phyloP scores from a whole-genome alignment of 2,113 vertebrate species.

The Dissostichus mawsoni region DNA sequence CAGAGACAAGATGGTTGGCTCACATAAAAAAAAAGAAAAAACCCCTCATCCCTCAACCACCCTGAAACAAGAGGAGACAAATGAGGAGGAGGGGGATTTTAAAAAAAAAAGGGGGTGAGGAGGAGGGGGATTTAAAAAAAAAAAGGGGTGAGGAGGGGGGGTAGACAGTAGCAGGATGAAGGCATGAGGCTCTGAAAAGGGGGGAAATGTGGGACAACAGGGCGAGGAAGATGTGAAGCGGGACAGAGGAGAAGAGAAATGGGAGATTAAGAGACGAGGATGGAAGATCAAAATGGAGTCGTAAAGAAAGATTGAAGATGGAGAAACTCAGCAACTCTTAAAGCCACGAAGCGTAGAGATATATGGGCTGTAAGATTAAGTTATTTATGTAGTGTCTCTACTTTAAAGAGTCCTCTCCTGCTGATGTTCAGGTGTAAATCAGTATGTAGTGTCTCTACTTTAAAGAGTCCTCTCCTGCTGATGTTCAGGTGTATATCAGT shows the following conservation, averaged over 20 bases:
- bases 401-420: no score
- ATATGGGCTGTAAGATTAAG: no score
- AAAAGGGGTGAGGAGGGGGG: conserved; percentile 2
- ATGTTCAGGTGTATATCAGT: no score
- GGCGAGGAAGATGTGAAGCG: conserved; percentile 41
- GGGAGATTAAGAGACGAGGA: conserved; percentile 15
- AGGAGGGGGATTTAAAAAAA: no score
- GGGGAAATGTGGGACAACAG: conserved; percentile 36
- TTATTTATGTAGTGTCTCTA: no score
- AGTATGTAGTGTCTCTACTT: no score
- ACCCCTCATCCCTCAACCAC: conserved; percentile 48
- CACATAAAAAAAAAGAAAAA: conserved; percentile 25
- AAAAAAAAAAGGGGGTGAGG: no score
- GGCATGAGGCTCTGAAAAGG: conserved; percentile 37
- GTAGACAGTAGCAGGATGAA: conserved; percentile 50
- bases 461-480: no score
- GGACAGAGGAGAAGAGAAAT: background rate
- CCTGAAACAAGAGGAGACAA: conserved; percentile 53
- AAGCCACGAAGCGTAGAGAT: no score
- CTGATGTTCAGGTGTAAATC: no score
- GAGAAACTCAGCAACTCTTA: no score
- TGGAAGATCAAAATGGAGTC: background rate
- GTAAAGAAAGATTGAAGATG: no score
- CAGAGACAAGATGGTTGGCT: conserved; percentile 71
- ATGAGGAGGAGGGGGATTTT: conserved; percentile 52